Conservation (phyloP, 2,797 vertebrate genomes). For the Xerus rutilus region DNA sequence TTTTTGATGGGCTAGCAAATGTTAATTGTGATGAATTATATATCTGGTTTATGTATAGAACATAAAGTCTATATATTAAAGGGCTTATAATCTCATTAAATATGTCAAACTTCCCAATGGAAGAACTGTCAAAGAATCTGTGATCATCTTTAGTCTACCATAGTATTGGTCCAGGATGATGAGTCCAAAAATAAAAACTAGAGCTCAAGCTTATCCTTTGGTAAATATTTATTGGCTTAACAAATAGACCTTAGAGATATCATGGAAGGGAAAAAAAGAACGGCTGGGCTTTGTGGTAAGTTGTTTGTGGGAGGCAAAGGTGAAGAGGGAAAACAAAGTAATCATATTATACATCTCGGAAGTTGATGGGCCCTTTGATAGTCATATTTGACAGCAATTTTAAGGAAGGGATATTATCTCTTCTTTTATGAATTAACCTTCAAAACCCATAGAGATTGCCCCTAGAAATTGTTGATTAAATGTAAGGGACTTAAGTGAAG, state of each 20-base stretch:
- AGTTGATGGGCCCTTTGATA: background rate
- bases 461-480: conserved; percentile 34
- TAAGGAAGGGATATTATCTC: conserved; percentile 16
- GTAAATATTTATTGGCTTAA: conserved; percentile 56
- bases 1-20: conserved; percentile 21
- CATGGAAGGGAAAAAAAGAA: conserved; percentile 1
- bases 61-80: background rate
- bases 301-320: background rate
- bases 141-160: background rate
- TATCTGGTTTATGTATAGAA: background rate
- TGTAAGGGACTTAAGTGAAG: background rate
- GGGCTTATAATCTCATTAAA: conserved; percentile 32
- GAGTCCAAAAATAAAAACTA: background rate
- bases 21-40: background rate
- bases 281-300: background rate
- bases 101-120: background rate
- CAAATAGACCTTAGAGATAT: conserved; percentile 25
- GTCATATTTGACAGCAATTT: background rate
- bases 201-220: background rate
- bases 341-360: background rate
- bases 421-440: conserved; percentile 44
- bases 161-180: background rate
- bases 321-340: background rate
- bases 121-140: background rate
- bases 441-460: background rate